A percentile compares a stretch with the other conserved stretches of the same genome.
phyloP scores from a whole-genome alignment of 2,888 invertebrate species.

The Coleophora flavipennella region DNA sequence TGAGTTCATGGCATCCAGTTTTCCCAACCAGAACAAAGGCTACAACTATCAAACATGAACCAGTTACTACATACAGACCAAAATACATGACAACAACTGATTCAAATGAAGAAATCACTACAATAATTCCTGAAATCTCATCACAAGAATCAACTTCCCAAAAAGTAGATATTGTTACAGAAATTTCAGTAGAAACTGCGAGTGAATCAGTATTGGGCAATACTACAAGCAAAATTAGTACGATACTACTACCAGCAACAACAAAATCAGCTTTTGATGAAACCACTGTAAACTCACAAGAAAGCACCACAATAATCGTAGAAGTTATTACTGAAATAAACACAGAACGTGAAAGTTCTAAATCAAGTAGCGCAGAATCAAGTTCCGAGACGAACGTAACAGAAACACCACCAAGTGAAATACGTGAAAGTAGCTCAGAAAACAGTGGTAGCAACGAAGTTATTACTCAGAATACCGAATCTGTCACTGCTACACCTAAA shows the following conservation, averaged over 20 bases:
- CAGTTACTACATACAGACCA: constrained; percentile 61
- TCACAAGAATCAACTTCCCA: constrained; percentile 48
- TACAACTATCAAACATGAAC: constrained; percentile 34
- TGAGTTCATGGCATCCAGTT: constrained; percentile 43
- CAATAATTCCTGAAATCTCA: constrained; percentile 37
- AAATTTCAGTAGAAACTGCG: constrained; percentile 22
- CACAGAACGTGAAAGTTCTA: constrained; percentile 34
- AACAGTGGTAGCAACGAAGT: constrained; percentile 55
- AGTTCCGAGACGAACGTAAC: constrained; percentile 16
- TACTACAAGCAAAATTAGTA: constrained; percentile 14
- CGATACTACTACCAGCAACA: constrained; percentile 17
- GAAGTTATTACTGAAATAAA: constrained; percentile 46
- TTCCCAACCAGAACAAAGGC: constrained; percentile 41
- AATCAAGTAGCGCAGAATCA: constrained; percentile 20
- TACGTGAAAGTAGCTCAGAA: constrained; percentile 33
- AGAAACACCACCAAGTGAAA: constrained; percentile 19
- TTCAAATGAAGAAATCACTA: constrained; percentile 37
- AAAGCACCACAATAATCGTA: constrained; percentile 39
- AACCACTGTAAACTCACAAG: constrained; percentile 19
- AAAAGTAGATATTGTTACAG: constrained; percentile 29
- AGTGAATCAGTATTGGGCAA: constrained; percentile 5
- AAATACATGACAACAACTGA: constrained; percentile 44
- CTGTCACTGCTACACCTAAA: constrained; percentile 9
- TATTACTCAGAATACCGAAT: constrained; percentile 28
- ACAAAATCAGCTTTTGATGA: constrained; percentile 16